Evolutionary conservation across 2,888 invertebrate genomes (phyloP).

Genomic region (Acrobasis repandana): DNA sequence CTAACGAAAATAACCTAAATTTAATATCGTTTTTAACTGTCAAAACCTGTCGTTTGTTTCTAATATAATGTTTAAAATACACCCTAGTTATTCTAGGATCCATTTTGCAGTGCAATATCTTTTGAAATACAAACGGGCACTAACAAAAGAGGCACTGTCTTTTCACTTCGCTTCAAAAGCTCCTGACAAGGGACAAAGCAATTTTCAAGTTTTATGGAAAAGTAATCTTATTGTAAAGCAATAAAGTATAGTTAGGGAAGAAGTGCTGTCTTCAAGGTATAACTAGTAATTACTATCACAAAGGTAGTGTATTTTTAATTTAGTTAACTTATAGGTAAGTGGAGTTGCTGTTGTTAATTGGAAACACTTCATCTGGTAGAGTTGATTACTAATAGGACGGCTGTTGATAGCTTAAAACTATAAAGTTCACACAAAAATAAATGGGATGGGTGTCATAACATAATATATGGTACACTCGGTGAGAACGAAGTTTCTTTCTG

Average conservation of each 20-base stretch:
- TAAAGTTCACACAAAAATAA: no score
- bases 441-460: no score
- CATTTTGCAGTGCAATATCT: slow-evolving; percentile 35
- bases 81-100: not conserved
- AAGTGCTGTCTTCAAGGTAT: not conserved
- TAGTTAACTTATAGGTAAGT: not conserved
- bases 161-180: slow-evolving; percentile 34
- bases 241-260: not conserved
- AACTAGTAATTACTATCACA: slow-evolving; percentile 3
- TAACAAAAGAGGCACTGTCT: slow-evolving; percentile 48
- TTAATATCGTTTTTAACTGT: no score
- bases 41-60: no score
- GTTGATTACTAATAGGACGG: no score
- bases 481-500: no score
- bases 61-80: no score
- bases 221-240: not conserved
- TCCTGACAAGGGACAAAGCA: slow-evolving; percentile 36
- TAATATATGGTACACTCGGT: no score
- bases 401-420: no score
- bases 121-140: slow-evolving; percentile 48
- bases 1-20: no score
- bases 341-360: not conserved
- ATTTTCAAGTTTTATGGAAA: slow-evolving; percentile 22
- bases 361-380: not conserved
- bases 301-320: slow-evolving; percentile 6